Percentiles rank a stretch among this genome's conserved stretches.
phyloP scores from a whole-genome alignment of 2,888 invertebrate genomes.

The Notodonta ziczac region DNA sequence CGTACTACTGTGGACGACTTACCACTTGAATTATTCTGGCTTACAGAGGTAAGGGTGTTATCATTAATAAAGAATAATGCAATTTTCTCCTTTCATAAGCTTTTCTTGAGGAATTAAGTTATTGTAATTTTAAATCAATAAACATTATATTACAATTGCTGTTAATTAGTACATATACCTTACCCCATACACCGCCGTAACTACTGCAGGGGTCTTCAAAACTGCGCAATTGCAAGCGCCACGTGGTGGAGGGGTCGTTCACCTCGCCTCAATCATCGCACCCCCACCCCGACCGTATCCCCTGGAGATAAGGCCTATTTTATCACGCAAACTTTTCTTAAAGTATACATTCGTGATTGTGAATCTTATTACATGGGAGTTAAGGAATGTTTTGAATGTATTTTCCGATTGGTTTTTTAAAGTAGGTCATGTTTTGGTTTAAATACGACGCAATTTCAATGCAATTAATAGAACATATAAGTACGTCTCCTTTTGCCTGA shows the following conservation, averaged over 20 bases:
- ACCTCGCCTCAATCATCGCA: slow-evolving; percentile 47
- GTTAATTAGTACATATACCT: slow-evolving; percentile 40
- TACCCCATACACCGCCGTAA: slow-evolving; percentile 56
- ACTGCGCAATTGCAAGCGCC: slow-evolving; percentile 78
- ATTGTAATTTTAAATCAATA: neutral
- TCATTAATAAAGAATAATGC: too few relatives aligned
- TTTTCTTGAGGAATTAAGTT: too few relatives aligned
- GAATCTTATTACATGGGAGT: slow-evolving; percentile 5
- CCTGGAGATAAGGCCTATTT: slow-evolving; percentile 33
- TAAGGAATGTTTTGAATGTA: slow-evolving; percentile 35
- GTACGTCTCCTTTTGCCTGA: too few relatives aligned
- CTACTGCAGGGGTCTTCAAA: slow-evolving; percentile 76
- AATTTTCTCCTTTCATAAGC: neutral
- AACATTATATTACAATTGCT: neutral
- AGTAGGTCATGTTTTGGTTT: slow-evolving; percentile 42
- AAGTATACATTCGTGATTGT: slow-evolving; percentile 12
- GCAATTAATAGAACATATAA: slow-evolving; percentile 8
- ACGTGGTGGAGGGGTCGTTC: slow-evolving; percentile 74
- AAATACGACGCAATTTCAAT: slow-evolving; percentile 28
- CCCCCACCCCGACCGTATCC: slow-evolving; percentile 25
- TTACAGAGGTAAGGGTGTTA: too few relatives aligned
- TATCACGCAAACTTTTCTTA: slow-evolving; percentile 30
- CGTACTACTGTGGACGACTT: too few relatives aligned
- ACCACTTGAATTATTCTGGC: too few relatives aligned
- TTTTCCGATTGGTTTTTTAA: slow-evolving; percentile 19